phyloP scores from a whole-genome alignment of 1,140 invertebrate genomes.

The Scaptodrosophila lebanonensis region DNA sequence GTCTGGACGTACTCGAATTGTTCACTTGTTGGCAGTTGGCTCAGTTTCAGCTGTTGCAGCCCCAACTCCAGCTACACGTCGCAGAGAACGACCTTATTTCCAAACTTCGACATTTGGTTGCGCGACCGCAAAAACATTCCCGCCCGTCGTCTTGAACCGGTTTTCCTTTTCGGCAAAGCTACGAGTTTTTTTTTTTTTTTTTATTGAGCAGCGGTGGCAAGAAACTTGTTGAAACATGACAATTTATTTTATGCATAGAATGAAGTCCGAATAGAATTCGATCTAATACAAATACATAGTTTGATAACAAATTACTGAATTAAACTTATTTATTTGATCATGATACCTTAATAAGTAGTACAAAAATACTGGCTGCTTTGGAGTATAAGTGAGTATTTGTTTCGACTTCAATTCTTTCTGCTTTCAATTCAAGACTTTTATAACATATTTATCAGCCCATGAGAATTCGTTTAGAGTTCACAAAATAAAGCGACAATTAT shows the following conservation, averaged over 20 bases:
- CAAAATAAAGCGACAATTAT: too few species aligned
- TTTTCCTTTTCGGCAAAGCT: slow-evolving; percentile 38
- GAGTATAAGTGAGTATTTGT: too few species aligned
- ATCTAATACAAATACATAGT: too few species aligned
- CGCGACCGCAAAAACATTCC: slow-evolving; percentile 7
- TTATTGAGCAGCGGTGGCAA: not conserved
- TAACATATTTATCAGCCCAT: too few species aligned
- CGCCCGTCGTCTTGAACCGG: slow-evolving; percentile 4
- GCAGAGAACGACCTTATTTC: slow-evolving; percentile 57
- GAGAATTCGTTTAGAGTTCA: too few species aligned
- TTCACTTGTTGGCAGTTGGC: slow-evolving; percentile 25
- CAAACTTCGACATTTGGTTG: slow-evolving; percentile 56
- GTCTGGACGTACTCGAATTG: slow-evolving; percentile 40
- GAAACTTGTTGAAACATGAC: slow-evolving; percentile 29
- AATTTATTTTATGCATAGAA: not conserved
- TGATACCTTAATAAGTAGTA: too few species aligned
- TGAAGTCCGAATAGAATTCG: too few species aligned
- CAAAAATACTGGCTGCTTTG: too few species aligned
- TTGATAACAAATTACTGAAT: not conserved
- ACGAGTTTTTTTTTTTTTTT: too few species aligned
- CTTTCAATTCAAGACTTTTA: too few species aligned
- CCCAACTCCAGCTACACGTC: slow-evolving; percentile 1
- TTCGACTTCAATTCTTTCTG: too few species aligned
- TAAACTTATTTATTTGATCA: too few species aligned
- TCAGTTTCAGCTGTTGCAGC: slow-evolving; percentile 31